Evolutionary conservation across 2,888 invertebrate genomes (phyloP).

Genomic region (Microchrysa polita): DNA sequence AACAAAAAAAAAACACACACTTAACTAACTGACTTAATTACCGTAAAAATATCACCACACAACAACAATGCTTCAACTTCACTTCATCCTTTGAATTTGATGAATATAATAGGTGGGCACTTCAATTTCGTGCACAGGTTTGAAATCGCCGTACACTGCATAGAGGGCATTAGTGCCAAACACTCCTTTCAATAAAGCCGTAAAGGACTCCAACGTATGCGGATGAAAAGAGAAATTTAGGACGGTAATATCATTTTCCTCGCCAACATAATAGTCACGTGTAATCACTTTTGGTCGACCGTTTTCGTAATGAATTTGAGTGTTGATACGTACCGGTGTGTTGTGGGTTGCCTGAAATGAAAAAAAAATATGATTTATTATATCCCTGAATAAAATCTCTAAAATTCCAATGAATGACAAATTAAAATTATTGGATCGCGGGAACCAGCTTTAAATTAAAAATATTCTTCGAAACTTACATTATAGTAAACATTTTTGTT

Average conservation of each 20-base stretch:
- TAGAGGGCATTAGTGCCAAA: slow-evolving; percentile 74
- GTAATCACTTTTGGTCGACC: slow-evolving; percentile 81
- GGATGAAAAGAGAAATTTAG: slow-evolving; percentile 91
- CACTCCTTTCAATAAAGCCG: slow-evolving; percentile 73
- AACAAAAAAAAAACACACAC: too few species aligned
- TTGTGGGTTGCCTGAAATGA: slow-evolving; percentile 76
- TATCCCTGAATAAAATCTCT: slow-evolving; percentile 2
- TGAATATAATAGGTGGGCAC: slow-evolving; percentile 88
- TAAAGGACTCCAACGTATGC: slow-evolving; percentile 78
- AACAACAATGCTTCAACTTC: not conserved
- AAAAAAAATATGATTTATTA: not conserved
- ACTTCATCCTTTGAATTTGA: slow-evolving; percentile 65
- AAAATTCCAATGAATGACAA: slow-evolving; percentile 3
- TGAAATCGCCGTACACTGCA: slow-evolving; percentile 84
- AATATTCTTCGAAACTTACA: slow-evolving; percentile 67
- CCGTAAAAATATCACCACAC: too few species aligned
- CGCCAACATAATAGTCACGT: slow-evolving; percentile 82
- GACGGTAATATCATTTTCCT: slow-evolving; percentile 70
- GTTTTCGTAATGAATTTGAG: slow-evolving; percentile 82
- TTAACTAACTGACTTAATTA: too few species aligned
- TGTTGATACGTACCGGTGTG: slow-evolving; percentile 78
- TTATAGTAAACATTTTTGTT: slow-evolving; percentile 88
- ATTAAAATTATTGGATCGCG: slow-evolving; percentile 19
- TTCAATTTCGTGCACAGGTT: slow-evolving; percentile 70
- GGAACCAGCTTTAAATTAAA: slow-evolving; percentile 13